Percentiles rank a stretch among this genome's conserved stretches.
Conservation (phyloP, 2,888 invertebrate genomes). For the Agrotis exclamationis region DNA sequence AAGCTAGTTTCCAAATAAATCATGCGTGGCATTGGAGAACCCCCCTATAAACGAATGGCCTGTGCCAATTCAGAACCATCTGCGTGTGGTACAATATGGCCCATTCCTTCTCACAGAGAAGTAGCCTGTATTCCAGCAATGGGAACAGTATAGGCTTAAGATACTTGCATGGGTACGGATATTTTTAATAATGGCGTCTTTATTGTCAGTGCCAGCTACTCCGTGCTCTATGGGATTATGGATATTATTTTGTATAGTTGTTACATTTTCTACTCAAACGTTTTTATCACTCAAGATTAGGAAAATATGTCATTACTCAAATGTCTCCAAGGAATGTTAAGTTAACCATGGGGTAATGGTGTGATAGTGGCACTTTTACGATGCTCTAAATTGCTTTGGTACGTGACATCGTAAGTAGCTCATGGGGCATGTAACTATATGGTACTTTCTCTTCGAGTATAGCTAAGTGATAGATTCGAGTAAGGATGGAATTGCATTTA, state of each 20-base stretch:
- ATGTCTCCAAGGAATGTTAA: constrained; percentile 39
- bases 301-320: constrained; percentile 22
- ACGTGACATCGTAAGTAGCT: constrained; percentile 81
- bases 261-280: constrained; percentile 21
- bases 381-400: constrained; percentile 73
- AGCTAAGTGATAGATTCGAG: constrained; percentile 36
- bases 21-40: not conserved
- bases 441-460: constrained; percentile 76
- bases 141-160: not conserved
- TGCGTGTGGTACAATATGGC: not conserved
- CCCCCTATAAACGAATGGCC: not conserved
- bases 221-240: not conserved
- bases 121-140: not conserved
- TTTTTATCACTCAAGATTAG: constrained; percentile 18
- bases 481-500: constrained; percentile 26
- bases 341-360: constrained; percentile 43
- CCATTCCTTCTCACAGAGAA: not conserved
- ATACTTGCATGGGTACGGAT: not conserved
- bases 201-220: not conserved
- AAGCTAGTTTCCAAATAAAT: constrained; percentile 1
- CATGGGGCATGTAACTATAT: constrained; percentile 71
- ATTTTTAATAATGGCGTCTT: not conserved
- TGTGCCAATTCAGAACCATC: not conserved
- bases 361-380: constrained; percentile 67
- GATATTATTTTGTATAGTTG: not conserved